Evolutionary conservation across 2,797 vertebrate genomes (phyloP).

Genomic region (Liparis tanakae): DNA sequence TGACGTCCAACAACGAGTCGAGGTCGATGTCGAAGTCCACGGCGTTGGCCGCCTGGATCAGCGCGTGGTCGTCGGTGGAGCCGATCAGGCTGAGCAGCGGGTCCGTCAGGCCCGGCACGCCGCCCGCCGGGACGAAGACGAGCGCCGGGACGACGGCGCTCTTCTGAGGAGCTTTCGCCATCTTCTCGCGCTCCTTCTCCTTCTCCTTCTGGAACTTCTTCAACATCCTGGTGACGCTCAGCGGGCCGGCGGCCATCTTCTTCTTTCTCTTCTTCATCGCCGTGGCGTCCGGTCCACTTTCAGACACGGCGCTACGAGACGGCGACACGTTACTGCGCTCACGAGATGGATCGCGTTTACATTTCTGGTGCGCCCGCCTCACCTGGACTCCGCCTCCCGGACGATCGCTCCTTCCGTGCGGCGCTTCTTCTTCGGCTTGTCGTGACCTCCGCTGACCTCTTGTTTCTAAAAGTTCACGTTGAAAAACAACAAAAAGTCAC

Average conservation of each 20-base stretch:
- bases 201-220: constrained; percentile 94
- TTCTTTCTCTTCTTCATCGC: constrained; percentile 81
- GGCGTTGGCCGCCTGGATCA: constrained; percentile 89
- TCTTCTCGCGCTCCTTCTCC: constrained; percentile 69
- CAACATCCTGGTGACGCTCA: constrained; percentile 92
- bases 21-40: constrained; percentile 89
- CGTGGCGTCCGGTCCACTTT: not conserved
- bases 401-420: constrained; percentile 79
- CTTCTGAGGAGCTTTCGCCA: constrained; percentile 4
- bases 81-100: constrained; percentile 88
- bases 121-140: constrained; percentile 48
- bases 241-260: constrained; percentile 79
- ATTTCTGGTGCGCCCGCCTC: constrained; percentile 44
- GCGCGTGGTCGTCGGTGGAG: constrained; percentile 84
- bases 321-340: not conserved
- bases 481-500: not conserved
- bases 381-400: constrained; percentile 83
- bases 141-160: not conserved
- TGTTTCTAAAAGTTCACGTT: constrained; percentile 81
- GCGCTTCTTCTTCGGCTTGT: constrained; percentile 86
- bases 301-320: constrained; percentile 30
- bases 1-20: constrained; percentile 85
- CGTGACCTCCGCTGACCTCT: constrained; percentile 84
- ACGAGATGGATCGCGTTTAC: not conserved
- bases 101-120: constrained; percentile 74